Conservation (phyloP, 2,113 vertebrate species). For the Raja brachyura region DNA sequence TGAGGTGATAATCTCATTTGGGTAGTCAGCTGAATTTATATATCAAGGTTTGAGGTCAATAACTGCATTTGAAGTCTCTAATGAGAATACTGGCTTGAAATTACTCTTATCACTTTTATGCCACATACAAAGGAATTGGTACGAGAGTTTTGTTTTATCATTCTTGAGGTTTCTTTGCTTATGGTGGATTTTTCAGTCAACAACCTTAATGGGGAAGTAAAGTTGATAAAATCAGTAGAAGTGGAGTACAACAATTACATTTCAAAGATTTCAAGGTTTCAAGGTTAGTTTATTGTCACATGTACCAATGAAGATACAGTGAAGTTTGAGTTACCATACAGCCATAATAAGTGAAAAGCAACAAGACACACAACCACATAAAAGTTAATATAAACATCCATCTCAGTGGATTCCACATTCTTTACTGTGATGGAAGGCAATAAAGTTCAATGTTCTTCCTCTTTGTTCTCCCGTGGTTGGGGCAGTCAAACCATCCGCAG, state of each 20-base stretch:
- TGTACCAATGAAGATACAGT: too few species aligned
- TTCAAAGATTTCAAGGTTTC: neutral
- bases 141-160: neutral
- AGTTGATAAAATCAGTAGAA: neutral
- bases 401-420: too few species aligned
- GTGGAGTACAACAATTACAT: neutral
- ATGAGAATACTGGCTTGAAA: constrained; percentile 12
- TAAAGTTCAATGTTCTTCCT: too few species aligned
- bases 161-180: neutral
- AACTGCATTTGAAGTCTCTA: neutral
- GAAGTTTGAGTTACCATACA: too few species aligned
- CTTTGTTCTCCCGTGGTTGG: too few species aligned
- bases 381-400: too few species aligned
- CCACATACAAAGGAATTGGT: neutral
- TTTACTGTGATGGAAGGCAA: too few species aligned
- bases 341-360: too few species aligned
- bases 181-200: neutral
- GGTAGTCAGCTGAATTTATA: neutral
- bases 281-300: too few species aligned
- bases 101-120: constrained; percentile 1
- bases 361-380: too few species aligned
- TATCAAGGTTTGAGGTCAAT: neutral
- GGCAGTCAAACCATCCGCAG: too few species aligned
- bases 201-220: neutral
- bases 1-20: neutral